Percentiles rank a stretch among this genome's conserved stretches.
Conservation (phyloP, 2,113 vertebrate species). For the Cynopterus brachyotis region DNA sequence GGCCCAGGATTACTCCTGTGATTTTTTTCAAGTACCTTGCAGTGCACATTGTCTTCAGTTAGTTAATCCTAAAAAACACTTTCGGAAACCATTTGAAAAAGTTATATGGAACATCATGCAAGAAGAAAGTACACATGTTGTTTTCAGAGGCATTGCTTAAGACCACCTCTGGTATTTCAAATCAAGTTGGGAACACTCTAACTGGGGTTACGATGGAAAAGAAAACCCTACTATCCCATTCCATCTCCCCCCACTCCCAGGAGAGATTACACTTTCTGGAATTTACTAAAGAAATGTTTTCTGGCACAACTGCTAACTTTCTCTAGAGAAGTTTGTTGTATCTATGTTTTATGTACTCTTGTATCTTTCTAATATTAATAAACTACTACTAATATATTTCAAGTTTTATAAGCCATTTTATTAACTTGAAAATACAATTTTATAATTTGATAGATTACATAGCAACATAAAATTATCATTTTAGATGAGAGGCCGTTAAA, state of each 20-base stretch:
- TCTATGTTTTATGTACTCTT: conserved; percentile 33
- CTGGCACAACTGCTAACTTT: neutral
- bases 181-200: neutral
- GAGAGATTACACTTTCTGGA: neutral
- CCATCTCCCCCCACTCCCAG: rapidly evolving
- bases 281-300: neutral
- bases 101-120: neutral
- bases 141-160: neutral
- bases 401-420: conserved; percentile 68
- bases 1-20: neutral
- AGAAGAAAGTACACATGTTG: neutral
- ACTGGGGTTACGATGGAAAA: neutral
- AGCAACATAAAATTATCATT: conserved; percentile 59
- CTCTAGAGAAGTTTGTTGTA: neutral
- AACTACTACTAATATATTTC: conserved; percentile 35
- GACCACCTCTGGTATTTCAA: neutral
- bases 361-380: conserved; percentile 63
- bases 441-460: conserved; percentile 61
- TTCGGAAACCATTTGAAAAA: conserved; percentile 30
- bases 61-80: conserved; percentile 53
- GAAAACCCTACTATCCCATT: neutral
- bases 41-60: conserved; percentile 39
- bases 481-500: conserved; percentile 49
- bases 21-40: neutral
- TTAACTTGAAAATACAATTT: conserved; percentile 65